Evolutionary conservation across 2,888 invertebrate genomes (phyloP).

Genomic region (Bugula neritina): DNA sequence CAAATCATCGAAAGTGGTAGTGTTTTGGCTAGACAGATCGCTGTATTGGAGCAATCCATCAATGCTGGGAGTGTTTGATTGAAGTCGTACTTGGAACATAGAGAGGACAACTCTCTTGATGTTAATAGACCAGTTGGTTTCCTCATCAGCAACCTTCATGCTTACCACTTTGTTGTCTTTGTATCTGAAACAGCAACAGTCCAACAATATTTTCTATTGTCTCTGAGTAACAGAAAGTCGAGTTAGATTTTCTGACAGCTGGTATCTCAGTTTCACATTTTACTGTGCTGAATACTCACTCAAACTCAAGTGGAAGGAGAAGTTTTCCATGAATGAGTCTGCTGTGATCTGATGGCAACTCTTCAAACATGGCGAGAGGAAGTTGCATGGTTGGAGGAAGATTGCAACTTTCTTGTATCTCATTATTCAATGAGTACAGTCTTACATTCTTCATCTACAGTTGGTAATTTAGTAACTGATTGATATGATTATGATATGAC

Average conservation of each 20-base stretch:
- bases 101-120: constrained; percentile 41
- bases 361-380: neutral
- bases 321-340: constrained; percentile 11
- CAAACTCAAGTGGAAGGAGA: neutral
- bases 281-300: neutral
- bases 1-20: neutral
- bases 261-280: too few species aligned
- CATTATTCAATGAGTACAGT: neutral
- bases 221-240: too few species aligned
- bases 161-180: too few species aligned
- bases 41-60: neutral
- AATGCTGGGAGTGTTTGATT: neutral
- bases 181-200: constrained; percentile 43
- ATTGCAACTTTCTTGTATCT: neutral
- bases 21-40: neutral
- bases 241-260: too few species aligned
- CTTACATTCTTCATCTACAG: neutral
- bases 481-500: too few species aligned
- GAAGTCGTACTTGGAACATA: neutral
- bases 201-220: constrained; percentile 37
- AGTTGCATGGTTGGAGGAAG: constrained; percentile 9
- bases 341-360: neutral
- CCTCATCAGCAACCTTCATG: too few species aligned
- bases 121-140: too few species aligned
- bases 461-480: too few species aligned